Evolutionary conservation across 2,888 invertebrate species (phyloP).

Genomic region (Aspidiotus destructor): DNA sequence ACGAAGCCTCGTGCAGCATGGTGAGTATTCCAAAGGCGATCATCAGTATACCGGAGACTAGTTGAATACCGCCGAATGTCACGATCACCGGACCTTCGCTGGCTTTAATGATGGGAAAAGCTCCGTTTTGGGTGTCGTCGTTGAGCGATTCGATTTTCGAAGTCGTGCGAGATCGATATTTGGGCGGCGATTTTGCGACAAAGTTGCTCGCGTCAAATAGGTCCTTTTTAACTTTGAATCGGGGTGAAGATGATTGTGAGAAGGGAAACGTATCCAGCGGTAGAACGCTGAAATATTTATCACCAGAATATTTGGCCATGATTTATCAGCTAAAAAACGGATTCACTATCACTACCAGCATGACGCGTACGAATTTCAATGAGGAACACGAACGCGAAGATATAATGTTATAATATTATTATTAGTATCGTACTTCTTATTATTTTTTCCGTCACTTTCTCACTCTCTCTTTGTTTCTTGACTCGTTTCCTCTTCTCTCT

Average conservation of each 20-base stretch:
- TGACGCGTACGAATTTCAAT: too few species aligned
- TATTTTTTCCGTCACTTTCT: too few species aligned
- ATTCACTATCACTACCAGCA: too few species aligned
- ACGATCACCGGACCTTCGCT: conserved; percentile 32
- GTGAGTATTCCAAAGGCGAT: conserved; percentile 39
- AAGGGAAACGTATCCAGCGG: not conserved
- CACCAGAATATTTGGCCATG: not conserved
- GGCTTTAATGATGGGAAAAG: conserved; percentile 25
- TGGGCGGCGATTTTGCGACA: conserved; percentile 36
- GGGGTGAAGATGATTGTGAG: not conserved
- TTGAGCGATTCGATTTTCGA: conserved; percentile 10
- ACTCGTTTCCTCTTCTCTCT: too few species aligned
- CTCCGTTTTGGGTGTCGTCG: conserved; percentile 11
- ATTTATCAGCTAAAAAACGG: too few species aligned
- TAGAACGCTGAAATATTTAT: not conserved
- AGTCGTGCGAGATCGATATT: conserved; percentile 1
- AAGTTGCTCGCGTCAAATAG: conserved; percentile 36
- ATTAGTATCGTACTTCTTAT: too few species aligned
- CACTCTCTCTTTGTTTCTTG: too few species aligned
- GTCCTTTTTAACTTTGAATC: not conserved
- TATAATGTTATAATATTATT: too few species aligned
- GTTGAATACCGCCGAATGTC: conserved; percentile 37
- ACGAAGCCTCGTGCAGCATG: conserved; percentile 39
- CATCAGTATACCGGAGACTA: conserved; percentile 39
- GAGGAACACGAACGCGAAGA: too few species aligned